Evolutionary conservation across 2,113 vertebrate genomes (phyloP).

Genomic region (Rhabdornis inornatus): DNA sequence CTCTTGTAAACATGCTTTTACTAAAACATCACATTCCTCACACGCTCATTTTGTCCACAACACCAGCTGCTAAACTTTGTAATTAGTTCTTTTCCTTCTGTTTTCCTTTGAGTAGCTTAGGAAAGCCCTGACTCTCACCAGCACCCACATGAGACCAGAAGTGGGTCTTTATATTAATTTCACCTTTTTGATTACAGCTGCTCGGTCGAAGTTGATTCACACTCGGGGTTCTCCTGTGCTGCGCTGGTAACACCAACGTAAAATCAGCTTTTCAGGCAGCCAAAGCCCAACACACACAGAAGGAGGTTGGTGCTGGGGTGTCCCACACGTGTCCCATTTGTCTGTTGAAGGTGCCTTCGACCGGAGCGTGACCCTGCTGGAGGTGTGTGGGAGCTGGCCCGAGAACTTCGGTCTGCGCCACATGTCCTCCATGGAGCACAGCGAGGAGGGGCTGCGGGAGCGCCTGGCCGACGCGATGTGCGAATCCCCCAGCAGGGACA

Average conservation of each 20-base stretch:
- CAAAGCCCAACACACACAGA: accelerated
- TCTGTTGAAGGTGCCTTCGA: constrained; percentile 85
- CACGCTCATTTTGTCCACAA: no score
- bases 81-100: no score
- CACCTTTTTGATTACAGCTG: neutral
- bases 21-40: no score
- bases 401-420: constrained; percentile 93
- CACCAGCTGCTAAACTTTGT: no score
- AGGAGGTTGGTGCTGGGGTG: neutral
- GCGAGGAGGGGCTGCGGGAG: constrained; percentile 91
- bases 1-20: no score
- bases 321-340: neutral
- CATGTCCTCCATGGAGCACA: constrained; percentile 86
- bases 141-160: neutral
- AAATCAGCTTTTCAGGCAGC: neutral
- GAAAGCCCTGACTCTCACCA: no score
- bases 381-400: constrained; percentile 97
- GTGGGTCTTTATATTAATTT: neutral
- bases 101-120: no score
- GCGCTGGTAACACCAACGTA: neutral
- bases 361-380: constrained; percentile 91
- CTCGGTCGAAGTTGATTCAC: neutral
- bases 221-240: neutral
- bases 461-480: constrained; percentile 96
- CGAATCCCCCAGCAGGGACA: constrained; percentile 91